Evolutionary conservation across 2,797 vertebrate species (phyloP).

Genomic region (Spinibarbus caldwelli): DNA sequence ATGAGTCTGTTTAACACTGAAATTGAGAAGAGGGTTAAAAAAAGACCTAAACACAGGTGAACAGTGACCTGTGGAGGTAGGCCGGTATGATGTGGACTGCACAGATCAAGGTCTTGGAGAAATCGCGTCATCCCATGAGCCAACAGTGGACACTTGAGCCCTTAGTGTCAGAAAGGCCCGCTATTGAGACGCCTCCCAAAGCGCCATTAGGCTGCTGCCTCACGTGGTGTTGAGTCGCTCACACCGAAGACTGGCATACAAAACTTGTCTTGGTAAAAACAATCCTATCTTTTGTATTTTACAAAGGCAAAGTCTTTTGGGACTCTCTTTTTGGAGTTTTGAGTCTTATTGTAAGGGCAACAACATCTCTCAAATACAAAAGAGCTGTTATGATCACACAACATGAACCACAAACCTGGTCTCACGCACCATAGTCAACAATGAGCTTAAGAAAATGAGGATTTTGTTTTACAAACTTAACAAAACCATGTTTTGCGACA

Average conservation of each 20-base stretch:
- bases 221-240: neutral
- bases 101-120: slow-evolving; percentile 33
- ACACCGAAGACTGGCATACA: neutral
- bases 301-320: neutral
- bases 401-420: neutral
- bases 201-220: neutral
- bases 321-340: neutral
- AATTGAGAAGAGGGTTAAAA: slow-evolving; percentile 38
- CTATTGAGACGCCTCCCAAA: slow-evolving; percentile 8
- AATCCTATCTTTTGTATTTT: neutral
- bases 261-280: neutral
- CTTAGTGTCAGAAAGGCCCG: slow-evolving; percentile 10
- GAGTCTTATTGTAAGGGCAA: neutral
- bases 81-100: neutral
- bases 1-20: slow-evolving; percentile 40
- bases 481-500: neutral
- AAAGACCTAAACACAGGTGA: slow-evolving; percentile 20
- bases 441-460: neutral
- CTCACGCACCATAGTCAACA: neutral
- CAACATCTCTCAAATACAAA: slow-evolving; percentile 1
- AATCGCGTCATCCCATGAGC: slow-evolving; percentile 25
- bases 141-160: slow-evolving; percentile 19
- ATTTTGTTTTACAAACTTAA: neutral
- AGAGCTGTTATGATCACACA: neutral
- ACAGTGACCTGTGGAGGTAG: slow-evolving; percentile 15